phyloP scores from a whole-genome alignment of 1,140 invertebrate species.

The Cydia pomonella region DNA sequence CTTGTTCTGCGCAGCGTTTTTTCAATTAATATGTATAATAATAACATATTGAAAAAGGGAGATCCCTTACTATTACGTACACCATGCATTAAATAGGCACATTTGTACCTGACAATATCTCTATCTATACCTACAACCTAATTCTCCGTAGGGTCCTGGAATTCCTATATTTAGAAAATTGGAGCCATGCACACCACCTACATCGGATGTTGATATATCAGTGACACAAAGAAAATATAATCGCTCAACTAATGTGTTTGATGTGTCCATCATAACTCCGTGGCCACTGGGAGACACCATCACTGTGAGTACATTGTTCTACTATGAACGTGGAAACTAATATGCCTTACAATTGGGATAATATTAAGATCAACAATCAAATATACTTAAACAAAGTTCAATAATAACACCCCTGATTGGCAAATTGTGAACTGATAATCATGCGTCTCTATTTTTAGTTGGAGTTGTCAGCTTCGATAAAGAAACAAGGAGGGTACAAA shows the following conservation, averaged over 20 bases:
- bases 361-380: too few relatives aligned
- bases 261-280: background rate
- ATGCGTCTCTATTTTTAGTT: background rate
- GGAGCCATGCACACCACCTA: background rate
- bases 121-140: too few relatives aligned
- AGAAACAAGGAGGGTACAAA: conserved; percentile 8
- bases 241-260: background rate
- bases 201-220: background rate
- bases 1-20: too few relatives aligned
- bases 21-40: too few relatives aligned
- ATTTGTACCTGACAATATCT: too few relatives aligned
- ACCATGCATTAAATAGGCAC: too few relatives aligned
- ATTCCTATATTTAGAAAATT: background rate
- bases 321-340: background rate
- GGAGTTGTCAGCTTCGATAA: background rate
- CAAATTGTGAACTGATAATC: too few relatives aligned
- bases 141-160: background rate
- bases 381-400: too few relatives aligned
- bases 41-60: too few relatives aligned
- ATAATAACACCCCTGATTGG: too few relatives aligned
- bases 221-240: background rate
- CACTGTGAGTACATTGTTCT: background rate
- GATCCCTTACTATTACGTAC: too few relatives aligned
- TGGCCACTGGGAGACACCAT: background rate
- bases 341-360: too few relatives aligned